Evolutionary conservation across 2,888 invertebrate species (phyloP).

Genomic region (Mycalesis mineus): DNA sequence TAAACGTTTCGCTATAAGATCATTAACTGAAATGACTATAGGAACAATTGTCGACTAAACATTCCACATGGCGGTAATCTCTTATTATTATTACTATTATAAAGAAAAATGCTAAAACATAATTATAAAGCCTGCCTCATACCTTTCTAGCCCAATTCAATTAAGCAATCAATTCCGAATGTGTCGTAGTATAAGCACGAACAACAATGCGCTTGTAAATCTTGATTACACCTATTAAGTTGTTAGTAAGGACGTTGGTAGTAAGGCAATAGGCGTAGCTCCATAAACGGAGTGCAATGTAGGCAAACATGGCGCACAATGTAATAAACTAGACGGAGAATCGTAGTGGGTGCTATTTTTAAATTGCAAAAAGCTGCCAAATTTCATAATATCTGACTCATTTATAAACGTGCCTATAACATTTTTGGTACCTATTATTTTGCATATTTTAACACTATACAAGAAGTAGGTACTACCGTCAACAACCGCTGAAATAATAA

Average conservation of each 20-base stretch:
- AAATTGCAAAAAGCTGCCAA: slow-evolving; percentile 30
- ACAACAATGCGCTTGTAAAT: slow-evolving; percentile 18
- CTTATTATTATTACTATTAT: too few relatives aligned
- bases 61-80: too few relatives aligned
- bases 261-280: slow-evolving; percentile 33
- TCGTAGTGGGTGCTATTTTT: slow-evolving; percentile 23
- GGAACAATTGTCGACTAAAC: too few relatives aligned
- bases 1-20: too few relatives aligned
- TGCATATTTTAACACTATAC: too few relatives aligned
- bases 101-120: too few relatives aligned
- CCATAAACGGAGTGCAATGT: slow-evolving; percentile 36
- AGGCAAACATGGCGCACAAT: slow-evolving; percentile 39
- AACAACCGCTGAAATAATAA: too few relatives aligned
- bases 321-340: slow-evolving; percentile 33
- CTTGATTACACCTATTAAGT: slow-evolving; percentile 24
- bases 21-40: too few relatives aligned
- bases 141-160: not conserved
- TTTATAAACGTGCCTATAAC: not conserved
- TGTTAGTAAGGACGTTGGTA: slow-evolving; percentile 28
- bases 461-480: too few relatives aligned
- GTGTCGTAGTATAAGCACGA: slow-evolving; percentile 8
- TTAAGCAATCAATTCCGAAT: slow-evolving; percentile 14
- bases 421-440: too few relatives aligned
- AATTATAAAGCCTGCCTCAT: too few relatives aligned
- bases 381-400: slow-evolving; percentile 27